phyloP scores from a whole-genome alignment of 2,888 invertebrate genomes.

The Agrenia bidenticulata region DNA sequence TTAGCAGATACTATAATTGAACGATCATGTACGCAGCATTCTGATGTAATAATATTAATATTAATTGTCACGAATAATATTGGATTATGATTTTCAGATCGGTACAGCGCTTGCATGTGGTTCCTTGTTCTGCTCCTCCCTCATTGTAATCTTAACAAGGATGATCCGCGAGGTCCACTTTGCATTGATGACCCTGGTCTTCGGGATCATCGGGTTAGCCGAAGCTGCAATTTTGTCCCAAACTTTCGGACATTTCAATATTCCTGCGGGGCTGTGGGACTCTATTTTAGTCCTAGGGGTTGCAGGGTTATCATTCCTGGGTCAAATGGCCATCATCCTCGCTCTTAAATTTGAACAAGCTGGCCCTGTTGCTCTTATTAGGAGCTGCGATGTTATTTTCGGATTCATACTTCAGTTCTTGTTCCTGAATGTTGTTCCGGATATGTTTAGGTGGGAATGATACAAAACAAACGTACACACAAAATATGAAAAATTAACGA shows the following conservation, averaged over 20 bases:
- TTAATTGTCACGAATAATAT: too few species aligned
- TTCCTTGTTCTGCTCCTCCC: conserved; percentile 45
- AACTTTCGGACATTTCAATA: conserved; percentile 25
- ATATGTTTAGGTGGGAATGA: conserved; percentile 44
- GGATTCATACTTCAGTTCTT: conserved; percentile 59
- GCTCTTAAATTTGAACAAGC: conserved; percentile 67
- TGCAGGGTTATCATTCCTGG: conserved; percentile 80
- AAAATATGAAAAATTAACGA: not conserved
- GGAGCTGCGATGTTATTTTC: conserved; percentile 87
- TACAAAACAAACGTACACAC: not conserved
- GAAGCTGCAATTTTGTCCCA: conserved; percentile 38
- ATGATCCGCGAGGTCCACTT: conserved; percentile 51
- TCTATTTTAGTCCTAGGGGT: conserved; percentile 56
- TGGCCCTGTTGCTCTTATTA: conserved; percentile 84
- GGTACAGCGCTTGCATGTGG: conserved; percentile 48
- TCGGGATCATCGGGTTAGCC: conserved; percentile 48
- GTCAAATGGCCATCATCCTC: conserved; percentile 81
- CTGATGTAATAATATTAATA: too few species aligned
- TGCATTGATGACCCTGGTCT: conserved; percentile 46
- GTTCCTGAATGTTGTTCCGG: conserved; percentile 44
- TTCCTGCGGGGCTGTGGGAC: conserved; percentile 33
- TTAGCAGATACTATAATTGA: too few species aligned
- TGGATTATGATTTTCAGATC: conserved; percentile 39
- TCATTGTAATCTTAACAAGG: conserved; percentile 48
- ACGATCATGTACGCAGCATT: too few species aligned